Evolutionary conservation across 1,140 invertebrate genomes (phyloP).

Genomic region (Drosophila varians): DNA sequence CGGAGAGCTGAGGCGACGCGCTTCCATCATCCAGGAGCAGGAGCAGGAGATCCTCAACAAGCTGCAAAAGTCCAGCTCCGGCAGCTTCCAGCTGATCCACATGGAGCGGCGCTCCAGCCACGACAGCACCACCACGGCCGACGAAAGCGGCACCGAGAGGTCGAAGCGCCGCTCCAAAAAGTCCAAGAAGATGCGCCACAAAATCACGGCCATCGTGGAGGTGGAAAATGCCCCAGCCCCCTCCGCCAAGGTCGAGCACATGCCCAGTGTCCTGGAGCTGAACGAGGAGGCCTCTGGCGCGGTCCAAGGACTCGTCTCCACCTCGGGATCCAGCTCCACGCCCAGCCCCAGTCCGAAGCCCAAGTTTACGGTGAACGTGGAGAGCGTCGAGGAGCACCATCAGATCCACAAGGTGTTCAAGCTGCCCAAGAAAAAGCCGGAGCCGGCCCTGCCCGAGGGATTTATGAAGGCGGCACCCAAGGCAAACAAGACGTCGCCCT

Average conservation of each 20-base stretch:
- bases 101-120: conserved; percentile 71
- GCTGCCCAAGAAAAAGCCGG: conserved; percentile 77
- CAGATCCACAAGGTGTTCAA: conserved; percentile 77
- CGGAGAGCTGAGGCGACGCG: conserved; percentile 77
- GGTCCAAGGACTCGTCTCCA: background rate
- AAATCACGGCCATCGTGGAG: conserved; percentile 75
- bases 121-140: conserved; percentile 60
- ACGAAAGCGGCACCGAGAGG: conserved; percentile 34
- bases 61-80: conserved; percentile 72
- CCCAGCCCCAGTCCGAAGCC: conserved; percentile 54
- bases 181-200: conserved; percentile 71
- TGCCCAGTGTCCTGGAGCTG: conserved; percentile 61
- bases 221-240: conserved; percentile 56
- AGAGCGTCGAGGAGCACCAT: conserved; percentile 75
- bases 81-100: conserved; percentile 72
- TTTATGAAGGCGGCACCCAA: conserved; percentile 68
- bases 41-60: conserved; percentile 77
- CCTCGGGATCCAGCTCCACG: conserved; percentile 20
- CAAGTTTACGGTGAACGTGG: conserved; percentile 73
- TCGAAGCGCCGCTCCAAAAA: conserved; percentile 56
- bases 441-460: conserved; percentile 58
- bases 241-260: conserved; percentile 13
- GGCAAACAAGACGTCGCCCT: conserved; percentile 56
- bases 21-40: conserved; percentile 80
- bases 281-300: conserved; percentile 34